Percentiles rank a stretch among this genome's conserved stretches.
These are phyloP conservation scores for Falco rusticolus DNA, from an alignment of 2,797 vertebrate species.

Conservation along the genomic window DNA sequence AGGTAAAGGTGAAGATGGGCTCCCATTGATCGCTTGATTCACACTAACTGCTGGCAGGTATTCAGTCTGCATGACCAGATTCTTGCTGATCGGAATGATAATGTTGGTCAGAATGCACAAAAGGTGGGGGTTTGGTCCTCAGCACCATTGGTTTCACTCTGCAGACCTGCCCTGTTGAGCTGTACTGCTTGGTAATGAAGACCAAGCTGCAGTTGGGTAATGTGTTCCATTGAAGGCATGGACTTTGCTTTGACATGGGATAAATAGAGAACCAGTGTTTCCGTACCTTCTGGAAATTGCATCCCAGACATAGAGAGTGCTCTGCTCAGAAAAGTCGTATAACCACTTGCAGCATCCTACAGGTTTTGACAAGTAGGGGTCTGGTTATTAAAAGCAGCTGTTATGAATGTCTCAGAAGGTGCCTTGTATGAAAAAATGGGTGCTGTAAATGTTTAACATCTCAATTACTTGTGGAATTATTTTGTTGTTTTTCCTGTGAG, in stretches of 20 bases:
- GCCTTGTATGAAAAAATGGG: rapidly evolving
- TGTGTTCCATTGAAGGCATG: background rate
- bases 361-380: background rate
- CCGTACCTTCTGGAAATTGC: background rate
- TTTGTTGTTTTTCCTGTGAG: background rate
- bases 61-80: background rate
- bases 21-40: background rate
- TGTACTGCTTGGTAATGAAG: background rate
- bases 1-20: background rate
- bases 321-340: background rate
- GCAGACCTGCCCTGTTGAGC: rapidly evolving
- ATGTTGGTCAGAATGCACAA: rapidly evolving
- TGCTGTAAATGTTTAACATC: background rate
- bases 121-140: background rate
- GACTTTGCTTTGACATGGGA: background rate
- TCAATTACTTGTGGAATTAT: background rate
- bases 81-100: background rate
- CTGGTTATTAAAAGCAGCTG: background rate
- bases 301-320: rapidly evolving
- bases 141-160: background rate
- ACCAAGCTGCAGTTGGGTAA: background rate
- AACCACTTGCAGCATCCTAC: background rate
- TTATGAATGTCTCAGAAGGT: background rate
- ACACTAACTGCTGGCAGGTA: rapidly evolving
- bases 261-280: background rate